Evolutionary conservation across 2,888 invertebrate species (phyloP).

Genomic region (Phaedon cochleariae): DNA sequence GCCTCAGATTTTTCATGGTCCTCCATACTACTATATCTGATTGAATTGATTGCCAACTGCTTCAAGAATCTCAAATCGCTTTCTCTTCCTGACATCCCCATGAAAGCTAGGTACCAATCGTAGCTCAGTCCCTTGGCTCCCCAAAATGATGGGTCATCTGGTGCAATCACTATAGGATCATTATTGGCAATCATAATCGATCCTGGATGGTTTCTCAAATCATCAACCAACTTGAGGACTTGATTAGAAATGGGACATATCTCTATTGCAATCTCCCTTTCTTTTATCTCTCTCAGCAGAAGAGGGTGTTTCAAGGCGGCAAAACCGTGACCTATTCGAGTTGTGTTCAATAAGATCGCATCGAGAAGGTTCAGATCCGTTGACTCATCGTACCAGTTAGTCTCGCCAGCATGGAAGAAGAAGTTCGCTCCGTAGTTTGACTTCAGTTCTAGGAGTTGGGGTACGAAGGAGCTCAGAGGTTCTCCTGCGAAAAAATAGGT

Average conservation of each 20-base stretch:
- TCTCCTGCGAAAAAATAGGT: conserved; percentile 43
- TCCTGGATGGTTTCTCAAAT: conserved; percentile 80
- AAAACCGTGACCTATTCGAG: conserved; percentile 81
- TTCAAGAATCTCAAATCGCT: conserved; percentile 77
- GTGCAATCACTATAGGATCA: conserved; percentile 76
- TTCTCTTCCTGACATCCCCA: conserved; percentile 74
- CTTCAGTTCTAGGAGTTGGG: conserved; percentile 46
- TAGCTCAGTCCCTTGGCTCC: conserved; percentile 75
- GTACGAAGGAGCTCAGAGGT: conserved; percentile 70
- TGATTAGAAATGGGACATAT: conserved; percentile 83
- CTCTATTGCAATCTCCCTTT: conserved; percentile 74
- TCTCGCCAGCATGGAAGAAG: conserved; percentile 70
- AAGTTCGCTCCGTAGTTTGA: conserved; percentile 44
- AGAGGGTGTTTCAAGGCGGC: conserved; percentile 77
- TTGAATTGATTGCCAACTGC: conserved; percentile 77
- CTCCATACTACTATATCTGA: conserved; percentile 72
- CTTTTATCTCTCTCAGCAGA: conserved; percentile 67
- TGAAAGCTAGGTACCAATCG: conserved; percentile 81
- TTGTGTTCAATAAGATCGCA: conserved; percentile 76
- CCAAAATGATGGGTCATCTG: conserved; percentile 82
- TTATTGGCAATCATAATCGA: conserved; percentile 70
- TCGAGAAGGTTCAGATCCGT: conserved; percentile 80
- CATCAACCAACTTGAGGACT: conserved; percentile 72
- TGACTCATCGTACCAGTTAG: conserved; percentile 74
- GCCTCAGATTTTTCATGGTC: conserved; percentile 63